Evolutionary conservation across 2,113 vertebrate genomes (phyloP).

Genomic region (Ginglymostoma cirratum): DNA sequence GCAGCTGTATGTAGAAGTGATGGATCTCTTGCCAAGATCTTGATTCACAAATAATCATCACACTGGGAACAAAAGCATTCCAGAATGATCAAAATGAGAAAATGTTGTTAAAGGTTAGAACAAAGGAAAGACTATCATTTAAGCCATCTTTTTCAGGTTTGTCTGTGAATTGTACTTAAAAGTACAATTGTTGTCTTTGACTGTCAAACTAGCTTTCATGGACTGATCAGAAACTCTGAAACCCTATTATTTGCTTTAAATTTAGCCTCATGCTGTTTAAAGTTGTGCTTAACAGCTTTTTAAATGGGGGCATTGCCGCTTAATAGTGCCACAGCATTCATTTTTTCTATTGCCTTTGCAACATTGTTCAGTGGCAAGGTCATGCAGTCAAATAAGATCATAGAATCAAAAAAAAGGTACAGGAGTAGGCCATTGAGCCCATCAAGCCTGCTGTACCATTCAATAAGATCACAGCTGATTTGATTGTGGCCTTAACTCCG

Average conservation of each 20-base stretch:
- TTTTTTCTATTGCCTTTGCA: neutral
- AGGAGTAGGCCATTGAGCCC: neutral
- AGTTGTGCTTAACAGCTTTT: neutral
- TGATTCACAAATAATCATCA: constrained; percentile 32
- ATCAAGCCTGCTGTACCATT: neutral
- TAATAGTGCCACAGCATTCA: neutral
- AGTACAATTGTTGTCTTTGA: constrained; percentile 25
- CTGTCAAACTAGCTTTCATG: constrained; percentile 24
- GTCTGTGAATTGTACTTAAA: constrained; percentile 20
- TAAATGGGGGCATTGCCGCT: neutral
- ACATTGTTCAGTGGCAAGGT: neutral
- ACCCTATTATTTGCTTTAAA: neutral
- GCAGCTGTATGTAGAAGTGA: constrained; percentile 1
- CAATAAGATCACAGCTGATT: neutral
- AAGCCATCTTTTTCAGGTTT: constrained; percentile 29
- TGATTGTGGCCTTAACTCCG: neutral
- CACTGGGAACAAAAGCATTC: constrained; percentile 26
- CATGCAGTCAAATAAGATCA: neutral
- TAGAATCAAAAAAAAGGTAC: neutral
- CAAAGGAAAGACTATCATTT: constrained; percentile 31
- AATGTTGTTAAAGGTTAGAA: constrained; percentile 18
- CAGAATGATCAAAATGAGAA: constrained; percentile 33
- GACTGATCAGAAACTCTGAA: neutral
- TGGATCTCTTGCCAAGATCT: constrained; percentile 33
- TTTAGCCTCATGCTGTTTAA: neutral